Base-by-base conservation (phyloP, 2,888 invertebrate genomes). In the Euplexia lucipara region DNA sequence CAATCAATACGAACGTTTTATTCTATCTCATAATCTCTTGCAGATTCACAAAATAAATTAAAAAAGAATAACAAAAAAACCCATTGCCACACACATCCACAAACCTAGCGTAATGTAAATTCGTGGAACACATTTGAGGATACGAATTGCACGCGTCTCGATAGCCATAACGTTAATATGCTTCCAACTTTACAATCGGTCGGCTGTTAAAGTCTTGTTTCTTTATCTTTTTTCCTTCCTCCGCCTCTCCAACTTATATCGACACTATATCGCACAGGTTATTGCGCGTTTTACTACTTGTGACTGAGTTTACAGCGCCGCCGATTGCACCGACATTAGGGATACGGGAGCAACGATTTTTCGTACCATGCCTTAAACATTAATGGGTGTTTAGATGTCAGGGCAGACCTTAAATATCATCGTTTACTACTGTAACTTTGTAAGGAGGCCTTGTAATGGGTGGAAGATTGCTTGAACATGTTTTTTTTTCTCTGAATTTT, bases 281-380 rank as follows among this genome's bases (percentile, higher is more conserved):
- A 95, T 92, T 87, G 90, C 90, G 69, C 71, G 70, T 86, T 94
- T 94, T 92, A 94, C 87, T 88, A 81, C 92, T 90, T 92, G 92
- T 92, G 94, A 94, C 94, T 92, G 92, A 94, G 91, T 94, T 95
- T 94, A 95, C 90, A 89, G 87, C 89, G 75, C 90, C 91, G 92
- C 86, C 90, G 86, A 90, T 90, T 86, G 89, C 79, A 62, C 72
- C 78, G 79, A 35, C 79, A 82, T 85, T 82, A 84, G 83, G 82
- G 72, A 81, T 60, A 81, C 83, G 73, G 86, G 83, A 79, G 74
- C 78, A 63, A 77, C 9, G 79, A 82, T 83, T 75, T 71, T 70
- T 73, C 71, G 74, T 77, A 75, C 52, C 80, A 78, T 75, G 73
- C 64, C 62, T 77, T 71, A 53, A 67, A 63, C 34, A 9, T 71